Base-by-base conservation (phyloP, 2,113 vertebrate genomes). In the Prolemur simus region DNA sequence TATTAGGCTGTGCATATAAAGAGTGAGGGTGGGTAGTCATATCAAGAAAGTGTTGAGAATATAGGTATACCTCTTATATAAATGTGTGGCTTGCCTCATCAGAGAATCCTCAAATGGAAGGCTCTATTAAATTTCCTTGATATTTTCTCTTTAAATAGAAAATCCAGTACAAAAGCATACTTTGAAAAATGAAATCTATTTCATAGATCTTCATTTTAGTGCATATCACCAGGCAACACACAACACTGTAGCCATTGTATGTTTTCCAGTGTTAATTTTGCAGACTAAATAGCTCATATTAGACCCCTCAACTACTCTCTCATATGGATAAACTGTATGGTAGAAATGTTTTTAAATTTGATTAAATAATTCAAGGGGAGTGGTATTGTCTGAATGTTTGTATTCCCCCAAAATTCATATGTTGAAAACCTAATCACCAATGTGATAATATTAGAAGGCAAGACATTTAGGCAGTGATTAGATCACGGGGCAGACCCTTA, bases 121-220 rank as follows among this genome's bases (percentile, higher is more conserved):
- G 5, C 8, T 76, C 4, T 45, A 63, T 80, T 47, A 63, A 88
- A 71, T 17, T 52, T 64, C 37, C 10, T 96, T 88, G 11, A n/a
- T 77, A 85, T 42, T 94, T 76, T 95, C 7, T 95, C 42, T 80
- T 81, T 66, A 94, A 82, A 45, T 63, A 87, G 7, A 84, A 9
- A 83, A 73, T 45, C 17, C 78, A 9, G 27, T 49, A 76, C 7
- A 71, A 45, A 92, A 71, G 39, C 60, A 54, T 77, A 85, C 76
- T 71, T 81, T 68, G 34, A 85, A 85, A 88, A 78, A 71, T 81
- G 3, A 91, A 78, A 84, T 45, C 0, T 20, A 76, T 91, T 90
- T 76, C 71, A 89, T 88, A 85, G 45, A 32, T 5, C 6, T 66
- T 93, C 37, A 76, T 37, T 74, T 88, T 89, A 97, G 21, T 11